A percentile compares a stretch with the other conserved stretches of the same genome.
Conservation (phyloP, 2,797 vertebrate species). For the Falco columbarius region DNA sequence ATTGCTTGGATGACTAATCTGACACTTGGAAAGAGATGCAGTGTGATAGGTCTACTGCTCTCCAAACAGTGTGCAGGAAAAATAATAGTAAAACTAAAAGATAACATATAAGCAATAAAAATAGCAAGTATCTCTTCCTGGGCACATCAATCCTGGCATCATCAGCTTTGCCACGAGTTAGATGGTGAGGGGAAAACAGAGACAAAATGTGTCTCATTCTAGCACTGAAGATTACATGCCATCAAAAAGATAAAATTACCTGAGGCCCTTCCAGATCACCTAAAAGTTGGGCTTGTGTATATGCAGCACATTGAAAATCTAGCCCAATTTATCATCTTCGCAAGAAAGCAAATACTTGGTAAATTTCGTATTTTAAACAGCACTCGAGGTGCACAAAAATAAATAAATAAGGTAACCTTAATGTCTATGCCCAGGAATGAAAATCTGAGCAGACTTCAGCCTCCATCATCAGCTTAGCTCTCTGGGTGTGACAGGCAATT, state of each 20-base stretch:
- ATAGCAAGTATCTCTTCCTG: slow-evolving; percentile 43
- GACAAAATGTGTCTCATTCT: slow-evolving; percentile 58
- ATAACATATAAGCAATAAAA: slow-evolving; percentile 66
- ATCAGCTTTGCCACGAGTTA: slow-evolving; percentile 32
- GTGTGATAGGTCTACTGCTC: slow-evolving; percentile 32
- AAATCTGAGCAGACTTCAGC: slow-evolving; percentile 49
- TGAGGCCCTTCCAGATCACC: slow-evolving; percentile 25
- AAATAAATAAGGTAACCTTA: slow-evolving; percentile 60
- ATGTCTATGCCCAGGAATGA: slow-evolving; percentile 38
- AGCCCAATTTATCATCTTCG: slow-evolving; percentile 49
- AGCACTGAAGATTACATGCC: slow-evolving; percentile 62
- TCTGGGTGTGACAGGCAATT: slow-evolving; percentile 70
- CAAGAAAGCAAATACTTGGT: slow-evolving; percentile 36
- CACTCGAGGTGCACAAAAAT: slow-evolving; percentile 23
- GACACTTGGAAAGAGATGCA: slow-evolving; percentile 38
- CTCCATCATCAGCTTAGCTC: slow-evolving; percentile 60
- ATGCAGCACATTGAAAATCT: slow-evolving; percentile 38
- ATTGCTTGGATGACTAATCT: slow-evolving; percentile 58
- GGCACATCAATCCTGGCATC: slow-evolving; percentile 50
- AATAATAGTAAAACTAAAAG: slow-evolving; percentile 63
- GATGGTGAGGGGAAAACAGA: slow-evolving; percentile 37
- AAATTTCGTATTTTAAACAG: slow-evolving; percentile 60
- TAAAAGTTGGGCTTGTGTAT: slow-evolving; percentile 41
- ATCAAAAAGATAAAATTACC: slow-evolving; percentile 65
- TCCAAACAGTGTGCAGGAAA: slow-evolving; percentile 33